A percentile compares a stretch with the other conserved stretches of the same genome.
Conservation (phyloP, 2,888 invertebrate genomes). For the Epistrophe grossulariae region DNA sequence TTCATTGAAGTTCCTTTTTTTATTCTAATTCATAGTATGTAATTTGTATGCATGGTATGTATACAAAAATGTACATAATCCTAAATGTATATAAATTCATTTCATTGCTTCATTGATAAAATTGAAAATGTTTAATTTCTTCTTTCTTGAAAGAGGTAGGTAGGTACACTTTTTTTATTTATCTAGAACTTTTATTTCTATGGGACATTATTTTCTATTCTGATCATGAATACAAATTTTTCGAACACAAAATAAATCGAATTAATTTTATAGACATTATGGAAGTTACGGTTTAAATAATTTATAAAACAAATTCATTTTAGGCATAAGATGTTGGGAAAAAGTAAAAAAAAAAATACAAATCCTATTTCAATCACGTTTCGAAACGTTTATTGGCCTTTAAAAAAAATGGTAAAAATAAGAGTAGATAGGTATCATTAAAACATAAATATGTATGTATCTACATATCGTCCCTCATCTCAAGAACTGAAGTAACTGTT, state of each 20-base stretch:
- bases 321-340: neutral
- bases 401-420: neutral
- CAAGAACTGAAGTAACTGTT: too few species aligned
- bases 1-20: neutral
- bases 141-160: neutral
- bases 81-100: neutral
- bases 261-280: neutral
- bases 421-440: neutral
- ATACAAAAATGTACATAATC: neutral
- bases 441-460: neutral
- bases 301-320: neutral
- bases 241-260: neutral
- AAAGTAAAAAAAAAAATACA: neutral
- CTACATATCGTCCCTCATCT: too few species aligned
- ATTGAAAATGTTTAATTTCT: neutral
- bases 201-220: neutral
- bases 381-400: neutral
- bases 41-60: neutral
- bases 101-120: neutral
- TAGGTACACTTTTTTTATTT: neutral
- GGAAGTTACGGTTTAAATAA: neutral
- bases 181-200: neutral
- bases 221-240: neutral
- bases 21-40: neutral
- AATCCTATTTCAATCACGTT: constrained; percentile 15